These are phyloP conservation scores for Apeltes quadracus DNA, from an alignment of 2,113 vertebrate species.

Conservation along the genomic window DNA sequence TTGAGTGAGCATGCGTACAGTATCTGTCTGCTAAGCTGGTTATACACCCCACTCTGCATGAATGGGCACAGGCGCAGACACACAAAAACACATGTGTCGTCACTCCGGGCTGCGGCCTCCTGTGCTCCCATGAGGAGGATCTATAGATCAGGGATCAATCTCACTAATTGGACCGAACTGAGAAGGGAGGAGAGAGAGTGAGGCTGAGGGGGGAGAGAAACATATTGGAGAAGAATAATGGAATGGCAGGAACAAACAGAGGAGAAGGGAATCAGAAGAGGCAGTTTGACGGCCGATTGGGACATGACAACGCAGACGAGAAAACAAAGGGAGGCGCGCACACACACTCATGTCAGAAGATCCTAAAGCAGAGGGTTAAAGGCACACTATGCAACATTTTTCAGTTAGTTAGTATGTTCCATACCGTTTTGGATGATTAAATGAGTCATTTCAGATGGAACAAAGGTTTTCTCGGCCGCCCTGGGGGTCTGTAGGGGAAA, in stretches of 20 bases:
- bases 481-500: too few relatives aligned
- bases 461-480: too few relatives aligned
- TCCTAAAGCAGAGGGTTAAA: neutral
- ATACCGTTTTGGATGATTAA: too few relatives aligned
- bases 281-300: conserved; percentile 38
- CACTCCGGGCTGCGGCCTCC: conserved; percentile 31
- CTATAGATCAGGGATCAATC: conserved; percentile 78
- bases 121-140: conserved; percentile 50
- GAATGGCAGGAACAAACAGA: conserved; percentile 12
- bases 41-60: conserved; percentile 23
- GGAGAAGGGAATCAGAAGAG: conserved; percentile 24
- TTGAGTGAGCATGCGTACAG: conserved; percentile 17
- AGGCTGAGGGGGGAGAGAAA: conserved; percentile 9
- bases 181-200: conserved; percentile 15
- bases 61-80: neutral
- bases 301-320: conserved; percentile 26
- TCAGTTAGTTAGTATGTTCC: too few relatives aligned
- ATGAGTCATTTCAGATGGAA: too few relatives aligned
- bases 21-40: conserved; percentile 19
- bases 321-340: conserved; percentile 27
- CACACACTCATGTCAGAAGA: neutral
- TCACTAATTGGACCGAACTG: conserved; percentile 73
- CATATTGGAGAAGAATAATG: neutral
- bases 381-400: too few relatives aligned
- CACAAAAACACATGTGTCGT: conserved; percentile 23